Percentiles rank a stretch among this genome's conserved stretches.
These are phyloP conservation scores for Eutrigla gurnardus DNA, from an alignment of 2,797 vertebrate genomes.

Conservation along the genomic window DNA sequence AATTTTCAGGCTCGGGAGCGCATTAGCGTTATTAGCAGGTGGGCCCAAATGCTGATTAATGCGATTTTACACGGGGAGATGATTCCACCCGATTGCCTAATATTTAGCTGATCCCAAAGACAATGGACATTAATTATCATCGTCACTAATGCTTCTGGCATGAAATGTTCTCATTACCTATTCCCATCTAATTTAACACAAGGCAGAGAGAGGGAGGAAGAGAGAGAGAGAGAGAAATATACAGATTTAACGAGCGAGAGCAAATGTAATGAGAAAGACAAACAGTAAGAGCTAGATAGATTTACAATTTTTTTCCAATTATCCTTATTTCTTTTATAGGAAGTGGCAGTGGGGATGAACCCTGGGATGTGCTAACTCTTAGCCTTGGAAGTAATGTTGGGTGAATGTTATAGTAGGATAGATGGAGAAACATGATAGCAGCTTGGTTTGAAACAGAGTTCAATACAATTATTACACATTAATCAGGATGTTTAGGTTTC, in stretches of 20 bases:
- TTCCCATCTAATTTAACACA: slow-evolving; percentile 65
- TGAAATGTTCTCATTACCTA: slow-evolving; percentile 69
- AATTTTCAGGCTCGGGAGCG: slow-evolving; percentile 51
- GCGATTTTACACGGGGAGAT: slow-evolving; percentile 67
- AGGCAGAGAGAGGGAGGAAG: background rate
- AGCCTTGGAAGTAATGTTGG: background rate
- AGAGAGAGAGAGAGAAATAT: background rate
- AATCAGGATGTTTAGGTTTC: background rate
- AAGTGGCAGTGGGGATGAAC: no score
- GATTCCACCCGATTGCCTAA: slow-evolving; percentile 69
- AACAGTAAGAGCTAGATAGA: background rate
- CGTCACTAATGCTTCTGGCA: slow-evolving; percentile 63
- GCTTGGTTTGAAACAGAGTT: background rate
- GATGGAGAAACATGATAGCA: background rate
- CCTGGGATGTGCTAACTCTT: background rate
- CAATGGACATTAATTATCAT: slow-evolving; percentile 75
- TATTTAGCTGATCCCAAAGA: slow-evolving; percentile 72
- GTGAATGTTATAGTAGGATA: background rate
- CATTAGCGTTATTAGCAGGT: slow-evolving; percentile 72
- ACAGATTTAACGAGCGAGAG: background rate
- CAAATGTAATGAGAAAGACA: slow-evolving; percentile 8
- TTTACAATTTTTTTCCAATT: background rate
- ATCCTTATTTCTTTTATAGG: background rate
- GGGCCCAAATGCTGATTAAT: slow-evolving; percentile 71
- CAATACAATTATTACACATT: no score